These are phyloP conservation scores for Menura novaehollandiae DNA, from an alignment of 2,113 vertebrate genomes.

Conservation along the genomic window DNA sequence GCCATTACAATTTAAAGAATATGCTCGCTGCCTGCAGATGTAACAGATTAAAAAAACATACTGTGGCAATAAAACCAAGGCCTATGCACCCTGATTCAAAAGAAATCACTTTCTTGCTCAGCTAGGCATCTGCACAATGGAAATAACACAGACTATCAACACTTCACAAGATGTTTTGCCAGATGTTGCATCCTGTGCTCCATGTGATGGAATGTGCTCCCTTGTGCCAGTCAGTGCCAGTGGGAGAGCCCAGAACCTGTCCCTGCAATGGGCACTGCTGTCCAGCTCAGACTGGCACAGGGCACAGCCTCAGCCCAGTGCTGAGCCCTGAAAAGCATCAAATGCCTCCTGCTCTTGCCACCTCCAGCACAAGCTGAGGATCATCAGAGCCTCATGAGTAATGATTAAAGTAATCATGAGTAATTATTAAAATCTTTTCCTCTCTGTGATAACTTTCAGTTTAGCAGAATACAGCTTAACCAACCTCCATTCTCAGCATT, in stretches of 20 bases:
- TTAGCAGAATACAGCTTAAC: not conserved
- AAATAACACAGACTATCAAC: not conserved
- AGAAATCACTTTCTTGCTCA: not conserved
- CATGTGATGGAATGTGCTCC: not conserved
- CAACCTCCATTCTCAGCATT: not conserved
- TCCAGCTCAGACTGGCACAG: not conserved
- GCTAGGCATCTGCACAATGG: not conserved
- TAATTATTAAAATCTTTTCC: not conserved
- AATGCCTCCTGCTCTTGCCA: not conserved
- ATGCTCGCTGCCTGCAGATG: slow-evolving; percentile 24
- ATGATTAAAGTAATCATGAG: no score
- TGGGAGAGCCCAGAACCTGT: not conserved
- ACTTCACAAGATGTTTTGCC: not conserved
- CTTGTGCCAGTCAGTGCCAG: not conserved
- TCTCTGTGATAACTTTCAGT: not conserved
- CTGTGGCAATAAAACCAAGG: not conserved
- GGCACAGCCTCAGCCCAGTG: not conserved
- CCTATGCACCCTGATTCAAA: not conserved
- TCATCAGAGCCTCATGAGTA: not conserved
- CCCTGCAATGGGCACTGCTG: not conserved
- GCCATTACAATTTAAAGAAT: not conserved
- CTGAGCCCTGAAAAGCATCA: not conserved
- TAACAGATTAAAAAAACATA: not conserved
- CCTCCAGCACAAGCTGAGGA: not conserved
- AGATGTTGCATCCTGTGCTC: not conserved